A percentile compares a stretch with the other conserved stretches of the same genome.
Evolutionary conservation across 1,140 invertebrate genomes (phyloP).

Genomic region (Caerostris extrusa): DNA sequence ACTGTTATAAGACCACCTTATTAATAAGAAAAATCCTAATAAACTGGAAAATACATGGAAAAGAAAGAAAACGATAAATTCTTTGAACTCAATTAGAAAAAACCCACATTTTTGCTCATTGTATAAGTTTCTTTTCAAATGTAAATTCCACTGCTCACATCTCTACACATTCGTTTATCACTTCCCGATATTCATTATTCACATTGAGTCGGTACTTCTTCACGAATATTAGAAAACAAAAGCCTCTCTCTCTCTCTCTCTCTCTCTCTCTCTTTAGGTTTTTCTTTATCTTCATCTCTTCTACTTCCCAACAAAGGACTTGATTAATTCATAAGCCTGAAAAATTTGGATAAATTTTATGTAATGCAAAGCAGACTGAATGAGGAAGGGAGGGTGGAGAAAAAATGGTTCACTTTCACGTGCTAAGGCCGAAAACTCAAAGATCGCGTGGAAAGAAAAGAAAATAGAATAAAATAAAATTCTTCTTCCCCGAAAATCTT

Average conservation of each 20-base stretch:
- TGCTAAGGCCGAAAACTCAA: slow-evolving; percentile 34
- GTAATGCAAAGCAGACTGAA: neutral
- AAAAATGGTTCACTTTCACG: neutral
- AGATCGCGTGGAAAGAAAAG: neutral
- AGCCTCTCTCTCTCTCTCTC: too few relatives aligned
- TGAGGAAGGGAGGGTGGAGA: neutral
- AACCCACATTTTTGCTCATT: neutral
- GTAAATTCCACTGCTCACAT: neutral
- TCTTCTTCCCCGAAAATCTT: neutral
- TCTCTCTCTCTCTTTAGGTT: too few relatives aligned
- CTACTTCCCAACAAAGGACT: neutral
- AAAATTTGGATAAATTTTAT: slow-evolving; percentile 38
- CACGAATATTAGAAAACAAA: slow-evolving; percentile 19
- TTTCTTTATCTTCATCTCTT: neutral
- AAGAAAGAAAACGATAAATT: too few relatives aligned
- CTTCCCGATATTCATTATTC: neutral
- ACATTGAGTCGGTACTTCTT: neutral
- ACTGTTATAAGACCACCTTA: too few relatives aligned
- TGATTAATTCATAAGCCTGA: slow-evolving; percentile 47
- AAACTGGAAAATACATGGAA: too few relatives aligned
- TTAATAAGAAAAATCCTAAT: too few relatives aligned
- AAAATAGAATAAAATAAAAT: neutral
- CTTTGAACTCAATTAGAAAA: neutral
- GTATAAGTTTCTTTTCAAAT: slow-evolving; percentile 34
- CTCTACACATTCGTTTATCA: neutral